phyloP scores from a whole-genome alignment of 2,888 invertebrate genomes.

The Spilosoma lubricipeda region DNA sequence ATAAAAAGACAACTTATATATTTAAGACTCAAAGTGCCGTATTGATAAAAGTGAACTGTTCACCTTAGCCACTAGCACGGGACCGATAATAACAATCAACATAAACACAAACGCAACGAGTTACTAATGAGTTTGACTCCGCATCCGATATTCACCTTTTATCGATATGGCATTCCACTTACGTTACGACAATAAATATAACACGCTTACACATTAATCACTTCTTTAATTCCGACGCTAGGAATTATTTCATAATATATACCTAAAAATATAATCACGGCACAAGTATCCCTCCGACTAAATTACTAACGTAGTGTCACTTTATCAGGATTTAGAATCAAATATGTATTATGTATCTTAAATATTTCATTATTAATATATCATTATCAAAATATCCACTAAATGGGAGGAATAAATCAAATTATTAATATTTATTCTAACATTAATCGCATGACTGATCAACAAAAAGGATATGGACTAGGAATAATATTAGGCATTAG shows the following conservation, averaged over 20 bases:
- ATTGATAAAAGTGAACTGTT: constrained; percentile 85
- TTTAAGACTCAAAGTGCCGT: constrained; percentile 84
- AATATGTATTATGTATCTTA: constrained; percentile 87
- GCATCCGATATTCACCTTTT: constrained; percentile 85
- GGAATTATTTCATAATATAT: constrained; percentile 87
- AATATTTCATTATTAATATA: constrained; percentile 87
- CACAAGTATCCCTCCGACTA: constrained; percentile 87
- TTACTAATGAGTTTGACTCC: constrained; percentile 84
- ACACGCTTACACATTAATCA: constrained; percentile 87
- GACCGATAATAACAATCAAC: constrained; percentile 74
- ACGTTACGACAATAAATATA: constrained; percentile 86
- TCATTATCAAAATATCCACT: constrained; percentile 87
- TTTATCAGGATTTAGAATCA: constrained; percentile 87
- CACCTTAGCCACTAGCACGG: constrained; percentile 67
- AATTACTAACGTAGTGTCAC: constrained; percentile 86
- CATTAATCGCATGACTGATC: constrained; percentile 87
- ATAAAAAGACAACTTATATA: constrained; percentile 82
- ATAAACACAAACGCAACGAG: constrained; percentile 78
- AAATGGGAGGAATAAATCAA: constrained; percentile 87
- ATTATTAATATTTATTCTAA: constrained; percentile 86
- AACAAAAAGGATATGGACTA: constrained; percentile 87
- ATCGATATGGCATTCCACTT: constrained; percentile 87
- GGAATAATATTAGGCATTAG: constrained; percentile 86
- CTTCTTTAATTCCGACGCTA: constrained; percentile 87
- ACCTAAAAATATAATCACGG: constrained; percentile 87